Percentiles rank a stretch among this genome's conserved stretches.
These are phyloP conservation scores for Megaceryle maxima DNA, from an alignment of 2,113 vertebrate species.

Conservation along the genomic window DNA sequence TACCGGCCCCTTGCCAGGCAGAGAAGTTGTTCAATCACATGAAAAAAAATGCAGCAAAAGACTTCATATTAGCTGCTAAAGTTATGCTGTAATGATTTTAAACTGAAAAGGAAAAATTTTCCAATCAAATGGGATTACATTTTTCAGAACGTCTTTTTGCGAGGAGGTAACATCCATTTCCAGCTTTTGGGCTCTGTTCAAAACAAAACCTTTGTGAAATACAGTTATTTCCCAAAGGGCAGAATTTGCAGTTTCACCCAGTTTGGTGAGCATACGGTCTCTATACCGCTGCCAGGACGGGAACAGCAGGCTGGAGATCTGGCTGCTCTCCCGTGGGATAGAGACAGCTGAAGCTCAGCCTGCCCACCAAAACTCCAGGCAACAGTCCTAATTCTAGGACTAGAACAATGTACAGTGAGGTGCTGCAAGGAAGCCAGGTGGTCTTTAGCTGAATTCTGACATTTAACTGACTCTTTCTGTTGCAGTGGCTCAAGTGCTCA, in stretches of 20 bases:
- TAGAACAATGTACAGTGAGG: fast-evolving
- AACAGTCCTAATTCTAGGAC: neutral
- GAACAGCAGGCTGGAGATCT: neutral
- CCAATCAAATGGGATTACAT: neutral
- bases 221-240: neutral
- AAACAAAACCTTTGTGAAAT: neutral
- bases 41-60: neutral
- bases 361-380: neutral
- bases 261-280: neutral
- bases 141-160: neutral
- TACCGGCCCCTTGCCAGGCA: neutral
- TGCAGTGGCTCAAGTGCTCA: neutral
- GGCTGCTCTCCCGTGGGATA: neutral
- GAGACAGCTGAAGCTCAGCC: neutral
- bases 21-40: neutral
- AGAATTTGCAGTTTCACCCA: neutral
- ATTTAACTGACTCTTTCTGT: neutral
- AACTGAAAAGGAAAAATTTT: neutral
- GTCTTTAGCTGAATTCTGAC: neutral
- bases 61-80: neutral
- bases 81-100: neutral
- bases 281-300: neutral
- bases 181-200: neutral
- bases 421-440: neutral
- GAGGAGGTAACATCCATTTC: neutral